phyloP scores from a whole-genome alignment of 2,113 vertebrate genomes.

The Gasterosteus aculeatus region DNA sequence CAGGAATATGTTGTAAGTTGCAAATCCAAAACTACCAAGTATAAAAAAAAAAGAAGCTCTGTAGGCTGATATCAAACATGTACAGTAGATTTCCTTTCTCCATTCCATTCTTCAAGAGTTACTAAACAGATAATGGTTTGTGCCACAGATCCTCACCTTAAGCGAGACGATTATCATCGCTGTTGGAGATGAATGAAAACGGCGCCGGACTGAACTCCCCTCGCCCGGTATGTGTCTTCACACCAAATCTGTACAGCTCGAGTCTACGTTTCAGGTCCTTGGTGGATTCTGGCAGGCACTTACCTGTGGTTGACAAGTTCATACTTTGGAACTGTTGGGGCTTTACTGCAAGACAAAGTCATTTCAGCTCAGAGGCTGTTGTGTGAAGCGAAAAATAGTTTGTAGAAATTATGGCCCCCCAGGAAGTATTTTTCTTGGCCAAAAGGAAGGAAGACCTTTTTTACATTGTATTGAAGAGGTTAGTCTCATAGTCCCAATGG shows the following conservation, averaged over 20 bases:
- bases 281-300: slow-evolving; percentile 16
- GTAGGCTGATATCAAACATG: slow-evolving; percentile 5
- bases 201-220: slow-evolving; percentile 40
- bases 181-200: slow-evolving; percentile 68
- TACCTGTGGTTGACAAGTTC: slow-evolving; percentile 26
- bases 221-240: slow-evolving; percentile 46
- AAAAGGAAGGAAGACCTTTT: slow-evolving; percentile 57
- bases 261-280: slow-evolving; percentile 30
- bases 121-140: slow-evolving; percentile 55
- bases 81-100: slow-evolving; percentile 1
- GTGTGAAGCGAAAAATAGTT: slow-evolving; percentile 30
- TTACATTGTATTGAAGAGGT: slow-evolving; percentile 64
- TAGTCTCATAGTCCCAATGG: slow-evolving; percentile 59
- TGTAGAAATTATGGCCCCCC: slow-evolving; percentile 42
- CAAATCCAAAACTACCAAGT: slow-evolving; percentile 19
- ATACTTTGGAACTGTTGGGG: slow-evolving; percentile 17
- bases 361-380: slow-evolving; percentile 46
- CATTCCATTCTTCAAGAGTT: neutral
- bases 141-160: slow-evolving; percentile 68
- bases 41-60: slow-evolving; percentile 1
- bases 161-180: slow-evolving; percentile 72
- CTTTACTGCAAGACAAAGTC: slow-evolving; percentile 45
- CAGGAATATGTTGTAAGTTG: slow-evolving; percentile 14
- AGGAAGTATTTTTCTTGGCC: slow-evolving; percentile 29
- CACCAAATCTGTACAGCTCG: slow-evolving; percentile 62